These are phyloP conservation scores for Phoebastria nigripes DNA, from an alignment of 2,797 vertebrate species.

Conservation along the genomic window DNA sequence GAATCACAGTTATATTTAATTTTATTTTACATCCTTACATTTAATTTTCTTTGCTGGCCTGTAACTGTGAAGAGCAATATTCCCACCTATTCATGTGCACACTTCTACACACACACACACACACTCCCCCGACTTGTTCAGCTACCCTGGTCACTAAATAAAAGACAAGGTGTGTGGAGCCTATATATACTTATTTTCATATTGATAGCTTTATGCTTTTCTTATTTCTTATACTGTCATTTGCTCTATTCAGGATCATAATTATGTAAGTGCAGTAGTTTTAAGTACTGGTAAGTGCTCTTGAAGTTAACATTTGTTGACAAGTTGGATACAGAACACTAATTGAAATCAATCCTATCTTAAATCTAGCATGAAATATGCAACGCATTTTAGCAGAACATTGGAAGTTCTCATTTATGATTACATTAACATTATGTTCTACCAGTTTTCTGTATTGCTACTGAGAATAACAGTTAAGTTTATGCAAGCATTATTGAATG, in stretches of 20 bases:
- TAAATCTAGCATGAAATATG: background rate
- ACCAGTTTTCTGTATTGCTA: background rate
- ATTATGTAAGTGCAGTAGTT: background rate
- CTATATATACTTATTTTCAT: background rate
- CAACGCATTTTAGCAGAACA: background rate
- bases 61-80: background rate
- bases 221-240: background rate
- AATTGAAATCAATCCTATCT: background rate
- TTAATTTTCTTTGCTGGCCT: background rate
- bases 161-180: background rate
- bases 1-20: background rate
- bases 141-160: background rate
- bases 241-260: background rate
- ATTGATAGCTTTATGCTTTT: background rate
- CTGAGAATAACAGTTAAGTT: background rate
- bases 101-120: background rate
- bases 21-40: background rate
- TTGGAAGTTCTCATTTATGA: background rate
- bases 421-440: background rate
- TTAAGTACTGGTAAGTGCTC: background rate
- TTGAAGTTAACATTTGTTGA: background rate
- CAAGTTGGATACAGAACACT: background rate
- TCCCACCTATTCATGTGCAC: background rate
- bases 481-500: background rate
- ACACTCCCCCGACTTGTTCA: background rate